These are phyloP conservation scores for Pogonomyrmex barbatus DNA, from an alignment of 1,140 invertebrate genomes.

Conservation along the genomic window DNA sequence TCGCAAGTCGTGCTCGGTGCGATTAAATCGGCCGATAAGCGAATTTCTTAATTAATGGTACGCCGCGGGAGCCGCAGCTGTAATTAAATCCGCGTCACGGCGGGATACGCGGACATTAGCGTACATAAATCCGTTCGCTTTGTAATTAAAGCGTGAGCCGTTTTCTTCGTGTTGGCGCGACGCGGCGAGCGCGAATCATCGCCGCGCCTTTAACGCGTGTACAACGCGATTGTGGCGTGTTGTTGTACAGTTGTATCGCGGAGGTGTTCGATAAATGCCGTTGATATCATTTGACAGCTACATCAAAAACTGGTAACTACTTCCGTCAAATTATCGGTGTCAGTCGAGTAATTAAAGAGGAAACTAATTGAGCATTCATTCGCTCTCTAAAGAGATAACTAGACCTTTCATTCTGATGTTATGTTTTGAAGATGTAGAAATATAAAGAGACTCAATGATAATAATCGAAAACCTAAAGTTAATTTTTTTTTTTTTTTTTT, in stretches of 20 bases:
- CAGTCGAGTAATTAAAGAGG: background rate
- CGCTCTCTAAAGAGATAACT: background rate
- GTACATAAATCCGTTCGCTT: slow-evolving; percentile 72
- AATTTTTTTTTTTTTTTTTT: background rate
- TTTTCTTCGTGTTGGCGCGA: slow-evolving; percentile 63
- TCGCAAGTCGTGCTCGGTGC: background rate
- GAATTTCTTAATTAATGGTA: slow-evolving; percentile 75
- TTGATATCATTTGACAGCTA: slow-evolving; percentile 17
- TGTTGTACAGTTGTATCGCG: background rate
- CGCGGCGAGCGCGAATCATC: slow-evolving; percentile 68
- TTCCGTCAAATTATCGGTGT: background rate
- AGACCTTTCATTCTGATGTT: background rate
- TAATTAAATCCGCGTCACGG: slow-evolving; percentile 71
- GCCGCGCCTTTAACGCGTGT: slow-evolving; percentile 62
- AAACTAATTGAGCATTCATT: background rate
- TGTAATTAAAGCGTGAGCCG: slow-evolving; percentile 66
- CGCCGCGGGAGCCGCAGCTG: slow-evolving; percentile 54
- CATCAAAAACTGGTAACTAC: background rate
- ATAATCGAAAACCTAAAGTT: background rate
- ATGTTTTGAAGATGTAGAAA: background rate
- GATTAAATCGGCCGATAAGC: slow-evolving; percentile 53
- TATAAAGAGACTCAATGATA: background rate
- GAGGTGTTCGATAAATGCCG: slow-evolving; percentile 18
- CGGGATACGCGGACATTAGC: slow-evolving; percentile 62
- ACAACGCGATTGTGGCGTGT: background rate